These are phyloP conservation scores for Epinephelus fuscoguttatus DNA, from an alignment of 2,113 vertebrate species.

Conservation along the genomic window DNA sequence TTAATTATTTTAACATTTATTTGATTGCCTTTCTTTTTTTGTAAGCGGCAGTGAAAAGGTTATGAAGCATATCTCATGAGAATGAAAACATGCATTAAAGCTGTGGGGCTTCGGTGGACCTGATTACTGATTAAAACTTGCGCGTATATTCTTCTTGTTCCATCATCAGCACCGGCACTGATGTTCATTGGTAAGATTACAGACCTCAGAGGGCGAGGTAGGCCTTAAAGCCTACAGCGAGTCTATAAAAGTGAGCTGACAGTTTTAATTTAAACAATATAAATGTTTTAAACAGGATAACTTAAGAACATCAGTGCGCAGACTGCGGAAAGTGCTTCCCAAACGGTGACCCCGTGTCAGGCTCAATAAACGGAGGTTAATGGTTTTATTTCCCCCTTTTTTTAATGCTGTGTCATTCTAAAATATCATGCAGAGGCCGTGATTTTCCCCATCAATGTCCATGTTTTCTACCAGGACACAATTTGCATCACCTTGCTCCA, in stretches of 20 bases:
- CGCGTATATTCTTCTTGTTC: neutral
- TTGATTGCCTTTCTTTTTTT: neutral
- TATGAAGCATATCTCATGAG: neutral
- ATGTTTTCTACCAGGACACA: neutral
- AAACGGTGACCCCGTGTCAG: slow-evolving; percentile 3
- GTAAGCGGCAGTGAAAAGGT: neutral
- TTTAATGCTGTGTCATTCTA: neutral
- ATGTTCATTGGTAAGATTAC: too few species aligned
- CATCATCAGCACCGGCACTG: neutral
- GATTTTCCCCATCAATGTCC: neutral
- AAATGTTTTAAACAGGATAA: neutral
- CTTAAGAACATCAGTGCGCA: neutral
- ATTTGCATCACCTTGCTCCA: slow-evolving; percentile 20
- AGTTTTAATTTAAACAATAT: neutral
- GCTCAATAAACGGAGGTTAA: neutral
- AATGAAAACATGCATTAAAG: neutral
- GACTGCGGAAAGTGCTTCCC: neutral
- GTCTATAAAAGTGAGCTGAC: neutral
- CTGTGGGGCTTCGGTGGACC: neutral
- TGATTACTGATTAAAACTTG: neutral
- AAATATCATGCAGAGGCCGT: neutral
- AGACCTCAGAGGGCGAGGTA: neutral
- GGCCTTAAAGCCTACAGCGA: neutral
- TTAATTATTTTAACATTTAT: neutral
- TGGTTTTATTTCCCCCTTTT: neutral